Evolutionary conservation across 2,113 vertebrate species (phyloP), one percentile per base, ranked within the genome.

Genomic region (Rhynchomys soricoides): DNA sequence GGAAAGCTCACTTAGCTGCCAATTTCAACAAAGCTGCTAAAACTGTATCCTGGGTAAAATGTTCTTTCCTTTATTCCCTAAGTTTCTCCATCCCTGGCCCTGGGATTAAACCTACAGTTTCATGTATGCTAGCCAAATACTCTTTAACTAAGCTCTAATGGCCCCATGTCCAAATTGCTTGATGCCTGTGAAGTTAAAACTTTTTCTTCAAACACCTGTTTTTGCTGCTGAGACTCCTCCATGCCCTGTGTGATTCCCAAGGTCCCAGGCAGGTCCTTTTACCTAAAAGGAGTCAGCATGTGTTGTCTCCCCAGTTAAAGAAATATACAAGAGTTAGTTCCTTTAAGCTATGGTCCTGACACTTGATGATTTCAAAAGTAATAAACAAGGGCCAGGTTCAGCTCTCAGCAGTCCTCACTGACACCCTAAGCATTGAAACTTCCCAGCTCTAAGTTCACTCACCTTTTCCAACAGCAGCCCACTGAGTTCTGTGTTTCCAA

Each of bases 361-460:
- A 74, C 48, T 59, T 62, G 85, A 45, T 91, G 55, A 89, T 87
- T 85, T 97, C 77, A 34, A 89, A 66, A 91, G 45, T 19, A 85
- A 40, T 91, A 86, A 86, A 77, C 43, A 88, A 73, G 50, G 11
- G 1, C 17, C n/a, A 94, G 74, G 26, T 82, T 91, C 59, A 73
- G 15, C 40, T 86, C 50, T 57, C 37, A 3, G 16, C 16, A 22
- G 15, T 74, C 62, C 16, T 78, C 31, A 52, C 26, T 88, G n/a
- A 64, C 40, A 79, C 82, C 55, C 34, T 85, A 85, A 79, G 62
- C 92, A 68, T 64, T 78, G 70, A 79, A 90, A 95, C 15, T 85
- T 26, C 26, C 62, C 52, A 81, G 40, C 24, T 40, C 64, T 57
- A 55, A 95, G 59, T 26, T 52, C 62, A 74, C 40, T 93, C 55